Evolutionary conservation across 2,888 invertebrate genomes (phyloP), one percentile per base, ranked within the genome.

Genomic region (Platycnemis pennipes): DNA sequence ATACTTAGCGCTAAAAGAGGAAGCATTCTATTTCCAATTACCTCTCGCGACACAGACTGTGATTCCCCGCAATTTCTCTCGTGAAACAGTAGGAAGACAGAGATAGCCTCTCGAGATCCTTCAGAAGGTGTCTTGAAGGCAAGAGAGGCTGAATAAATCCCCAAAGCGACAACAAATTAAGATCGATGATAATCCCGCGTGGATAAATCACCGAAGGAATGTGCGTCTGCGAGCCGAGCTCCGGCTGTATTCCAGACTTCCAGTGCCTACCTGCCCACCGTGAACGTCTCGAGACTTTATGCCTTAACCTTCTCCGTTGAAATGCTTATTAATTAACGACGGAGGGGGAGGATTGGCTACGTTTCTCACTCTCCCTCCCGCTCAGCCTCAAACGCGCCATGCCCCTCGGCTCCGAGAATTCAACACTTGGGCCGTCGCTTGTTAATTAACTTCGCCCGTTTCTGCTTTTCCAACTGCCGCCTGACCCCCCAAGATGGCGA

Each of bases 271-370:
- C 13, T 86, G 13, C 31, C 87, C 19, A 16, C 45, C n/a, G 37
- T 89, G 56, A 89, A 42, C 44, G 91, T 91, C 45, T n/a, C 42
- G 63, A 56, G 44, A 45, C 91, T 42, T 44, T 26, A 26, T 26
- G n/a, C 91, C 63, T 69, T 87, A 87, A 44, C 45, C 37, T n/a
- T 44, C 44, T 44, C 63, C 44, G 91, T 69, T 91, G 91, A 44
- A 91, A 91, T 91, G 91, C 91, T 91, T 91, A 91, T 91, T 91
- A 91, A 91, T 91, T 91, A 91, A 91, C 91, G 91, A 44, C 8
- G 63, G 56, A 53, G 42, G 49, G 88, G 46, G 31, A 42, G 53
- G 49, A 22, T 69, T n/a, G 44, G n/a, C 44, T 77, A 77, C 13
- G 13, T 77, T 77, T 37, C 77, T 77, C 77, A 11, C 16, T 37